Evolutionary conservation across 1,140 invertebrate genomes (phyloP).

Genomic region (Asbolus verrucosus): DNA sequence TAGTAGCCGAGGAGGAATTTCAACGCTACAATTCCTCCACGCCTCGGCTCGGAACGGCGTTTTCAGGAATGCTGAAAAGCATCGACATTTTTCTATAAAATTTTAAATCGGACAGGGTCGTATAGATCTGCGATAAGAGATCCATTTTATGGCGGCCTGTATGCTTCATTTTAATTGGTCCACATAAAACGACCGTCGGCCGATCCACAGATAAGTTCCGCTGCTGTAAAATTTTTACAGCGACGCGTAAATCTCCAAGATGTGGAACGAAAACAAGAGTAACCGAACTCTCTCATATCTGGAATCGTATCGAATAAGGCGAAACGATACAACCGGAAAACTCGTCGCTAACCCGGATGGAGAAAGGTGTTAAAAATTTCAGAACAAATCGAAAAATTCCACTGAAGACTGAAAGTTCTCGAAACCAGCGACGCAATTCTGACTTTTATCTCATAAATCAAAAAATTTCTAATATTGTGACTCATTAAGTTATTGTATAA

Average conservation of each 20-base stretch:
- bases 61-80: slow-evolving; percentile 37
- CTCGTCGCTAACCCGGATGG: no score
- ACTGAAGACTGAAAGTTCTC: no score
- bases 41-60: slow-evolving; percentile 31
- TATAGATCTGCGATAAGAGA: slow-evolving; percentile 5
- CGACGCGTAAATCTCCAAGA: not conserved
- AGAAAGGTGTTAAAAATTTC: no score
- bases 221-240: slow-evolving; percentile 1
- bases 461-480: no score
- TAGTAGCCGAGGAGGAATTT: slow-evolving; percentile 44
- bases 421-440: no score
- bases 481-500: no score
- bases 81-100: slow-evolving; percentile 36
- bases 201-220: slow-evolving; percentile 2
- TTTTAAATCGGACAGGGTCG: slow-evolving; percentile 2
- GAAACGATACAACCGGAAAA: no score
- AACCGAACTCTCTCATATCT: not conserved
- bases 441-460: no score
- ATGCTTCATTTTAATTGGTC: slow-evolving; percentile 9
- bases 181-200: not conserved
- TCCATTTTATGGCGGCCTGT: slow-evolving; percentile 1
- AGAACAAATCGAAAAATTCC: no score
- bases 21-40: slow-evolving; percentile 39
- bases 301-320: no score
- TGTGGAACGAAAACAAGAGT: not conserved